A percentile compares a stretch with the other conserved stretches of the same genome.
phyloP scores from a whole-genome alignment of 2,888 invertebrate species.

The Stenchaetothrips biformis region DNA sequence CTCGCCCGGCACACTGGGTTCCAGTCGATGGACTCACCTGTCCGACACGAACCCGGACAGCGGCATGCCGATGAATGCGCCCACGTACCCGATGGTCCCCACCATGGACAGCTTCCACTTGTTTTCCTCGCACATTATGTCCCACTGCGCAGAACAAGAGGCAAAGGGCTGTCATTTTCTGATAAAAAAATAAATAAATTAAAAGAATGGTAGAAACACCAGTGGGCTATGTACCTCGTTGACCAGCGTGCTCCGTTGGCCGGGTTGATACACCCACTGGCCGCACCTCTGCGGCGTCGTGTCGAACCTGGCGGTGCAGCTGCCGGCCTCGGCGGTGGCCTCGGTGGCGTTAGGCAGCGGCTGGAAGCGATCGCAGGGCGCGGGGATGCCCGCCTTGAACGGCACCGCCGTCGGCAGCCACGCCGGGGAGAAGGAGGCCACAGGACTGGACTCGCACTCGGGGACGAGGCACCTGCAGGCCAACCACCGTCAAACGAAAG shows the following conservation, averaged over 20 bases:
- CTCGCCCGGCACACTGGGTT: too few species aligned
- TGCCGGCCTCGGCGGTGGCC: constrained; percentile 35
- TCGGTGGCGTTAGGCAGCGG: constrained; percentile 40
- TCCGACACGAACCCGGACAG: constrained; percentile 56
- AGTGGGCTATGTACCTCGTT: constrained; percentile 49
- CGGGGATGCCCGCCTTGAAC: constrained; percentile 40
- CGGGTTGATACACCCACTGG: constrained; percentile 51
- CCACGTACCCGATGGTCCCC: constrained; percentile 58
- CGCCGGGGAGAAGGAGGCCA: constrained; percentile 42
- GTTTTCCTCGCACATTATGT: constrained; percentile 55
- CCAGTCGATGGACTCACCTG: constrained; percentile 44
- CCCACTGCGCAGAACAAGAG: constrained; percentile 48
- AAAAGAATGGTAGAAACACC: neutral
- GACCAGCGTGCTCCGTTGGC: constrained; percentile 53
- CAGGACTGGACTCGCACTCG: constrained; percentile 49
- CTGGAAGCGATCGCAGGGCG: constrained; percentile 44
- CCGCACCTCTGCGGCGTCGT: constrained; percentile 46
- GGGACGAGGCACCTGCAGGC: constrained; percentile 51
- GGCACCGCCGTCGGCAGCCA: constrained; percentile 54
- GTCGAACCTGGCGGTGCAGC: constrained; percentile 46
- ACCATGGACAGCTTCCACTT: constrained; percentile 56
- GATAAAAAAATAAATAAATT: constrained; percentile 5
- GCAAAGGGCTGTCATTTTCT: neutral
- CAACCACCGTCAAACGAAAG: neutral
- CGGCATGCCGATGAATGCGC: constrained; percentile 56